Evolutionary conservation across 2,113 vertebrate species (phyloP), one percentile per base, ranked within the genome.

Genomic region (Rhadina sibilatrix): DNA sequence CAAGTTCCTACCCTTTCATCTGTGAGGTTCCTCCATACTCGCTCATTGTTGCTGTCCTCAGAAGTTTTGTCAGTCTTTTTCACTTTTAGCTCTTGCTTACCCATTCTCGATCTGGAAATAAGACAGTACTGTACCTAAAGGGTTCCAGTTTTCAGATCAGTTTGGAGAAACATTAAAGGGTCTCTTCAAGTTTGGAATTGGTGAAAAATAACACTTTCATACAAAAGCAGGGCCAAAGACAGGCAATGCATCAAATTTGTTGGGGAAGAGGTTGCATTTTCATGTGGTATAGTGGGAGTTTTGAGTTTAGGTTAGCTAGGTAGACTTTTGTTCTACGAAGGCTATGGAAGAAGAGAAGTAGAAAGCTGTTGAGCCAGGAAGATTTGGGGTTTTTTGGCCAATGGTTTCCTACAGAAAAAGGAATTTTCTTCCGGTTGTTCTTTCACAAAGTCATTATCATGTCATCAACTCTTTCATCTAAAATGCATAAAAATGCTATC

Each of bases 11-110:
- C 10, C 3, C 61, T 80, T 75, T 66, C 5, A 20, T 28, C 30
- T 65, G 14, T 3, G 2, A 37, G 3, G 4, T 31, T 83, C 27
- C 25, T 76, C 18, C 3, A 1, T 38, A 68, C 10, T 46, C 1
- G 1, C 15, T 75, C 12, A 2, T 44, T 66, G 33, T 83, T 31
- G 8, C 69, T 78, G 4, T 60, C 46, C 15, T 61, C 40, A 52
- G 31, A 85, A 86, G 12, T 28, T 15, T 54, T 61, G 23, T 57
- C 35, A 66, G 7, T 49, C 38, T 49, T 59, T 28, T 53, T 72
- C 22, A 35, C 38, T 28, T 31, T n/a, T 61, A 44, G 24, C 7
- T 74, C 33, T 82, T 64, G 37, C 30, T 76, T 42, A 60, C 20
- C 30, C 5, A 4, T 83, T 68, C 49, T 37, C 9, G 9, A 37